These are phyloP conservation scores for Dipodomys stephensi DNA, from an alignment of 2,113 vertebrate genomes.

Conservation along the genomic window DNA sequence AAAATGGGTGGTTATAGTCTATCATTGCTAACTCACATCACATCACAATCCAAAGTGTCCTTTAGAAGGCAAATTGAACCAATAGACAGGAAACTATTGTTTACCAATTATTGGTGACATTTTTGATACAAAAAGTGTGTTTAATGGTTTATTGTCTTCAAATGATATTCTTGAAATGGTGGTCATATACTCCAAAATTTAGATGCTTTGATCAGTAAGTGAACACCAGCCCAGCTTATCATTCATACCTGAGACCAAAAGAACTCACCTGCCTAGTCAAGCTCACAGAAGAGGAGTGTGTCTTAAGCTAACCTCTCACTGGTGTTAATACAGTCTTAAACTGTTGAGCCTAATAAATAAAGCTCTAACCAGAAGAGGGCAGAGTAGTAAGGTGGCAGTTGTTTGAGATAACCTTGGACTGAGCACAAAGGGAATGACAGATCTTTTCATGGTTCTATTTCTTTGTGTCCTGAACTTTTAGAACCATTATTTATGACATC, in stretches of 20 bases:
- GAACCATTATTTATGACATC: neutral
- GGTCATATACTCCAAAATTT: neutral
- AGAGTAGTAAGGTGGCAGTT: neutral
- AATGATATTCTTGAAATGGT: neutral
- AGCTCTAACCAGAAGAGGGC: constrained; percentile 17
- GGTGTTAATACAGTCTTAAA: constrained; percentile 26
- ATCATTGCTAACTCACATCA: neutral
- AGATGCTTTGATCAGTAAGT: neutral
- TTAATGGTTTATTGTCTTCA: neutral
- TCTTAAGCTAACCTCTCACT: neutral
- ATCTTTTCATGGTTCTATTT: neutral
- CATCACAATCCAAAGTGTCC: neutral
- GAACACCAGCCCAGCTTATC: neutral
- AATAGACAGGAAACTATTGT: neutral
- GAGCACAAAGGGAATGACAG: neutral
- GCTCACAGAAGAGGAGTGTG: neutral
- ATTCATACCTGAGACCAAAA: neutral
- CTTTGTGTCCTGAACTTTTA: neutral
- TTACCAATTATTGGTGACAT: neutral
- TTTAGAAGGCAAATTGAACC: neutral
- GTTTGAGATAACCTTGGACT: neutral
- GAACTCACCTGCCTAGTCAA: neutral
- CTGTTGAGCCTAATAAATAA: neutral
- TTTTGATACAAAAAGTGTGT: neutral
- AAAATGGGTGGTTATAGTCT: neutral